Conservation (phyloP, 1,140 invertebrate genomes). For the Reticulitermes speratus region DNA sequence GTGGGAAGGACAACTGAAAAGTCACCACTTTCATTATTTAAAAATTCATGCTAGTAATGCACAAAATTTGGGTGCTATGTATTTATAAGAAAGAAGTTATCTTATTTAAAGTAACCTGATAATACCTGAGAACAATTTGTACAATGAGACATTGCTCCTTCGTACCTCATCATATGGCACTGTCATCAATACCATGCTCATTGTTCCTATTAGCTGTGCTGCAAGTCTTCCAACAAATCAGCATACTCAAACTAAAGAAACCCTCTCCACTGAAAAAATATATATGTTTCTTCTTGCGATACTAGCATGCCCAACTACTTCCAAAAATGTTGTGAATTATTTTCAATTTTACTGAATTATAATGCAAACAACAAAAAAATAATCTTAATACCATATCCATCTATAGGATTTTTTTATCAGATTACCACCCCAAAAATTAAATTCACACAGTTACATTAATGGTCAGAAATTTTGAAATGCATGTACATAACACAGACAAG, state of each 20-base stretch:
- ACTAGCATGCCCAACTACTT: not conserved
- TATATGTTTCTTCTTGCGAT: not conserved
- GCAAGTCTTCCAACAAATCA: not conserved
- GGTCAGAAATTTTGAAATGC: slow-evolving; percentile 8
- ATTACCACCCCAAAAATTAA: slow-evolving; percentile 14
- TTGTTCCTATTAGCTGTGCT: not conserved
- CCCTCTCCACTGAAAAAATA: not conserved
- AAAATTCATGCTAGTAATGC: slow-evolving; percentile 5
- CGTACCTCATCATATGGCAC: slow-evolving; percentile 27
- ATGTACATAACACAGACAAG: slow-evolving; percentile 1
- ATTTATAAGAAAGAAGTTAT: slow-evolving; percentile 2
- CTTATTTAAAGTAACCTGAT: slow-evolving; percentile 30
- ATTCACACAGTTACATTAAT: slow-evolving; percentile 4
- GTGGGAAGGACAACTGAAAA: slow-evolving; percentile 1
- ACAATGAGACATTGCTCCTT: slow-evolving; percentile 5
- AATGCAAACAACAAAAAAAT: slow-evolving; percentile 19
- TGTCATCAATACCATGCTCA: slow-evolving; percentile 25
- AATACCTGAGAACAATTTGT: slow-evolving; percentile 32
- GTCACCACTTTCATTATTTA: not conserved
- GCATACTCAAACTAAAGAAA: slow-evolving; percentile 6
- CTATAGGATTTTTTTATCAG: not conserved
- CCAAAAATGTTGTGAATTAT: not conserved
- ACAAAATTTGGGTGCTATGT: slow-evolving; percentile 28
- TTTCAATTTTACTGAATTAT: slow-evolving; percentile 11
- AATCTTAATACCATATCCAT: slow-evolving; percentile 11